phyloP scores from a whole-genome alignment of 1,140 invertebrate genomes.

The Brachionus manjavacas region DNA sequence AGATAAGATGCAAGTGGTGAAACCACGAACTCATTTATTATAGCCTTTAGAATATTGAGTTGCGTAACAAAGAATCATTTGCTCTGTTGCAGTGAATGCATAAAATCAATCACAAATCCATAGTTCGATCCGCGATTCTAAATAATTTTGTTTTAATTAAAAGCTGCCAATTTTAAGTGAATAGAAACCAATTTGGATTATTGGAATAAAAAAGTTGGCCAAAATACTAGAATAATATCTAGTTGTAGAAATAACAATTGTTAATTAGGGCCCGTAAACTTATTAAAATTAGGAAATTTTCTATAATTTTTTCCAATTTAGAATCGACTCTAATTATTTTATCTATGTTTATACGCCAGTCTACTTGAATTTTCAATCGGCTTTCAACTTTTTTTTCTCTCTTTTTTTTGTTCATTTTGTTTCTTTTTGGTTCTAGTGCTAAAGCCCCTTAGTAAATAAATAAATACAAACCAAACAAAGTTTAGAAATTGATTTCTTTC shows the following conservation, averaged over 20 bases:
- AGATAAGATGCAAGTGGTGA: background rate
- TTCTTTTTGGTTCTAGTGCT: no score
- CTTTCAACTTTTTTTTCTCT: conserved; percentile 19
- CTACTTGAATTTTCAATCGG: conserved; percentile 8
- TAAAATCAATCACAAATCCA: background rate
- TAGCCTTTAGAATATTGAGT: background rate
- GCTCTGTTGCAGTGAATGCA: background rate
- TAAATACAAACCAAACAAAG: conserved; percentile 35
- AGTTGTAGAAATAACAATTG: conserved; percentile 14
- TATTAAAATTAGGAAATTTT: conserved; percentile 30
- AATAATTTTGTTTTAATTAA: conserved; percentile 17
- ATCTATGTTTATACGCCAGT: conserved; percentile 5
- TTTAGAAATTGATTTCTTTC: conserved; percentile 23
- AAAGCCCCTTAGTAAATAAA: conserved; percentile 28
- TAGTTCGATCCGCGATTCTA: background rate
- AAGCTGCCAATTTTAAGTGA: background rate
- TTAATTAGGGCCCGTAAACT: conserved; percentile 20
- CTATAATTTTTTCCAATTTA: conserved; percentile 17
- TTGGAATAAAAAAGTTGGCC: background rate
- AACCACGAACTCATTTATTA: background rate
- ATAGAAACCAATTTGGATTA: background rate
- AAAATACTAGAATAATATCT: background rate
- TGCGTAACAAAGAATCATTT: conserved; percentile 5
- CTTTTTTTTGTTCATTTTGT: background rate
- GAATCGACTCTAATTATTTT: conserved; percentile 35